Conservation (phyloP, 2,888 invertebrate genomes). For the Drosophila rubida region DNA sequence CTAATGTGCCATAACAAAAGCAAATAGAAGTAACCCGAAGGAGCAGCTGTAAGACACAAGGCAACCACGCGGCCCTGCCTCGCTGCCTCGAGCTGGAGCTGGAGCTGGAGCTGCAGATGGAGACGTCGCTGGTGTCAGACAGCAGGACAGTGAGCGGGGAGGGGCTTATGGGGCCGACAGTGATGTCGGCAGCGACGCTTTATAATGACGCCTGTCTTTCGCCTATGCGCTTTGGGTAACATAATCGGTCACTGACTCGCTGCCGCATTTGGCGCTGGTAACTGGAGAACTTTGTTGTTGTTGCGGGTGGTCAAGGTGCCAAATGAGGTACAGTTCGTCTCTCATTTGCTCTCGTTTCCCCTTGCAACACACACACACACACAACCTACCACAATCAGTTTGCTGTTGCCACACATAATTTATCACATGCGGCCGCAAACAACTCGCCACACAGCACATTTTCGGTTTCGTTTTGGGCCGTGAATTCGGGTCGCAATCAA, state of each 20-base stretch:
- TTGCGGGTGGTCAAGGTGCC: conserved; percentile 75
- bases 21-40: conserved; percentile 68
- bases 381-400: conserved; percentile 70
- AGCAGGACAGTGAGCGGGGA: background rate
- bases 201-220: conserved; percentile 74
- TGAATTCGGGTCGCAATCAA: conserved; percentile 59
- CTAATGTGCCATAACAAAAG: conserved; percentile 76
- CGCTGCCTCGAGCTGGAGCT: conserved; percentile 14
- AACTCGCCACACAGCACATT: conserved; percentile 49
- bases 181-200: conserved; percentile 45
- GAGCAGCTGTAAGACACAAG: conserved; percentile 58
- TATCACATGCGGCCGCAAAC: conserved; percentile 53
- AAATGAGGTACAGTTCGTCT: conserved; percentile 33
- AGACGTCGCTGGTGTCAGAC: conserved; percentile 20
- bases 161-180: conserved; percentile 55
- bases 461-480: conserved; percentile 73
- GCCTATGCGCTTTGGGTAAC: conserved; percentile 77
- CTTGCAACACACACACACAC: conserved; percentile 4
- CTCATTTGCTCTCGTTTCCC: background rate
- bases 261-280: conserved; percentile 77
- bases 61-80: background rate
- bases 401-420: conserved; percentile 56
- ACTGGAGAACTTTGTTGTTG: conserved; percentile 69
- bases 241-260: conserved; percentile 80
- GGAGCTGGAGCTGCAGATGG: conserved; percentile 15